Evolutionary conservation across 1,140 invertebrate species (phyloP), one percentile per base, ranked within the genome.

Genomic region (Hypothenemus hampei): DNA sequence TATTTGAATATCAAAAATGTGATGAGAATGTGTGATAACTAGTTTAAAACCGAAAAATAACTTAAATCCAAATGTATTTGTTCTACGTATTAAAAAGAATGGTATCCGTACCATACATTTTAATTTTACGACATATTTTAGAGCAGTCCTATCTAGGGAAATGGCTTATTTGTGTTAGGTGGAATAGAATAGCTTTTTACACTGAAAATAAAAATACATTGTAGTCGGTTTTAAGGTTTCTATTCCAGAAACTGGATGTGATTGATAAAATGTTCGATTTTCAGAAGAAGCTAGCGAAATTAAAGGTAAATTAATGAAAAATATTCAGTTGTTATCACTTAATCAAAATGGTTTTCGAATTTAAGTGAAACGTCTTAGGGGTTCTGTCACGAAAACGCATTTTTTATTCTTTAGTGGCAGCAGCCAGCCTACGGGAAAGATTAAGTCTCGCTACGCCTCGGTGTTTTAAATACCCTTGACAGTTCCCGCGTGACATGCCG

Each of bases 321-420:
- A 39, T 39, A 39, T 39, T 39, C 36, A 16, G 36, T 39, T 18
- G 13, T 16, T 19, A 18, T 18, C 19, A 39, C 18, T 39, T 39
- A 39, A 39, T 39, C 36, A 46, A 46, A 46, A 46, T 20, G 26
- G 29, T 46, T 46, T 46, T 19, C 11, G 15, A 33, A 19, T 48
- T 36, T 36, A 48, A 36, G 33, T 36, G 31, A 24, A 20, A 19
- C 44, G 24, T 46, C 22, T 7, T 31, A 26, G n/a, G 21, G 18
- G 21, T 50, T 26, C 15, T 40, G 48, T 40, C 48, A 26, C 6
- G 36, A 40, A 29, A 50, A 50, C 35, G 24, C 48, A 41, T 50
- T 50, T 41, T 50, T 50, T 50, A 50, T 50, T 37, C 36, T 50
- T 39, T 40, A 48, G 13, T 21, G 15, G 19, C 8, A 22, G 31